phyloP scores from a whole-genome alignment of 35 echinoderm and acorn worm species.

The Acanthaster planci region DNA sequence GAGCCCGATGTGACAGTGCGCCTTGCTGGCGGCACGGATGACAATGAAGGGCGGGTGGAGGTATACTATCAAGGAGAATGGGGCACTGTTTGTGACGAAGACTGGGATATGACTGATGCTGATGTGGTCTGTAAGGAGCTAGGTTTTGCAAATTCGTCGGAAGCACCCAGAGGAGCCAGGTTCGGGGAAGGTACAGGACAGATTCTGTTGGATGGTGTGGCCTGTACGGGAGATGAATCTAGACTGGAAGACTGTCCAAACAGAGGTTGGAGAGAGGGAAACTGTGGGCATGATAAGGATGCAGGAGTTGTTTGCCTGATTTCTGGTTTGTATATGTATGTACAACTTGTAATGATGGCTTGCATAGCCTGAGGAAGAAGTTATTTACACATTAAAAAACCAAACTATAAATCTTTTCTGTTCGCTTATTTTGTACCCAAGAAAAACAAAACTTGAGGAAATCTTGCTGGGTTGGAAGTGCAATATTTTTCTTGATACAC shows the following conservation, averaged over 20 bases:
- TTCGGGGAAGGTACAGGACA: constrained; percentile 38
- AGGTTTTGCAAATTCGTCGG: background rate
- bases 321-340: too few species aligned
- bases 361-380: too few species aligned
- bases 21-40: constrained; percentile 1
- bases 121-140: constrained; percentile 48
- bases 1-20: constrained; percentile 27
- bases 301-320: constrained; percentile 9
- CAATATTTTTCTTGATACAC: too few species aligned
- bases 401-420: too few species aligned
- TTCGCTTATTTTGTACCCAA: too few species aligned
- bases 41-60: constrained; percentile 57
- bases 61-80: constrained; percentile 39
- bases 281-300: constrained; percentile 40
- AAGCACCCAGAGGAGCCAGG: background rate
- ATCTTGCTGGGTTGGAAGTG: too few species aligned
- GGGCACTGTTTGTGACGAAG: constrained; percentile 62
- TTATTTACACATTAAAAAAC: too few species aligned
- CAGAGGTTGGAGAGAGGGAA: background rate
- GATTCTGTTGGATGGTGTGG: constrained; percentile 42
- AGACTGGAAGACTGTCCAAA: constrained; percentile 24
- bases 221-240: constrained; percentile 10
- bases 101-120: constrained; percentile 30
- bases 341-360: background rate
- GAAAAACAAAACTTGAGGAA: too few species aligned